phyloP scores from a whole-genome alignment of 1,140 invertebrate species.

The Conus betulinus region DNA sequence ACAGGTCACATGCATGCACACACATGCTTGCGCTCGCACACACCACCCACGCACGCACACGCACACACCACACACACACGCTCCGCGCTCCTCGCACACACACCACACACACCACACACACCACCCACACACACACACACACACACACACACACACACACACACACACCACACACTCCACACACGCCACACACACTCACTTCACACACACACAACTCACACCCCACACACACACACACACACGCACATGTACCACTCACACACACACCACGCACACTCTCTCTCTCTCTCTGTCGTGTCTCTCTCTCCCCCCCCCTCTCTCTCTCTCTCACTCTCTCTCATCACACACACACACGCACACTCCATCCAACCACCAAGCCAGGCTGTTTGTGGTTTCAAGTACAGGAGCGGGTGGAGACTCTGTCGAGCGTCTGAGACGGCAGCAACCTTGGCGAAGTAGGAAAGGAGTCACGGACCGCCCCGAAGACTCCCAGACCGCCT shows the following conservation, averaged over 20 bases:
- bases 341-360: neutral
- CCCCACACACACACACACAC: no score
- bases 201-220: no score
- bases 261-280: neutral
- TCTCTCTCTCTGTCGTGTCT: neutral
- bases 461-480: slow-evolving; percentile 46
- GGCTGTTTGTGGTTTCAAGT: slow-evolving; percentile 42
- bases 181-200: no score
- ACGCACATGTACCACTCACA: no score
- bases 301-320: neutral
- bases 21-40: neutral
- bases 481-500: slow-evolving; percentile 57
- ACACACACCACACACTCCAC: no score
- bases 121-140: no score
- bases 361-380: neutral
- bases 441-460: slow-evolving; percentile 44
- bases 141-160: no score
- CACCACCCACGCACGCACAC: neutral
- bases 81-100: no score
- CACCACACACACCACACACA: no score
- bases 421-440: slow-evolving; percentile 55
- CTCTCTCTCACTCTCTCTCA: neutral
- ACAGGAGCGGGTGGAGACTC: slow-evolving; percentile 64
- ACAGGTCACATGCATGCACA: neutral
- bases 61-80: no score